Evolutionary conservation across 2,888 invertebrate species (phyloP), one percentile per base, ranked within the genome.

Genomic region (Chalcis sispes): DNA sequence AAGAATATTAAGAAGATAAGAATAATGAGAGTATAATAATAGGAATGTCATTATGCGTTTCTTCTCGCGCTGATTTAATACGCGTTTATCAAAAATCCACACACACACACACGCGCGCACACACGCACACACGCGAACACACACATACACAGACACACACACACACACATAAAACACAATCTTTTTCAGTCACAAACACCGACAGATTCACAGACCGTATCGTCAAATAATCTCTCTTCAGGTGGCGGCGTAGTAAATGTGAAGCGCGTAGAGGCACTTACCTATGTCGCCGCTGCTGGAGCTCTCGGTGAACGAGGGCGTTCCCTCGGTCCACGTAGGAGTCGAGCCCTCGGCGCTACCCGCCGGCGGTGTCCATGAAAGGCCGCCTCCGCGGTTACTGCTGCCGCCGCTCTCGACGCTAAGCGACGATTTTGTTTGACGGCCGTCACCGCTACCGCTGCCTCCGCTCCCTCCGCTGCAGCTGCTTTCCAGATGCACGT

Each of bases 311-410:
- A 97, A 98, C 88, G 97, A 97, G 77, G 98, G 98, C 82, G 98
- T 98, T 85, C 98, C 98, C 91, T 98, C 98, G 61, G 98, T 98
- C 96, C 98, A 98, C 54, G 98, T 98, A n/a, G 98, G 98, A 48
- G 98, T 98, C 7, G 95, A 95, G 50, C 96, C 96, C 89, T 96
- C 95, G 72, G 95, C 94, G 58, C 95, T 95, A 10, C 88, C 88
- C 61, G 95, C 93, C 1, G 95, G 95, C 27, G 95, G 95, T 20
- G 95, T 95, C 95, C 95, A 96, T 80, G 93, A 92, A 42, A 89
- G 81, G 32, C 83, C 92, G 86, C 90, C 90, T 25, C 91, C 90
- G 20, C 90, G 88, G 71, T 91, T 90, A 46, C 90, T 90, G 81
- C 91, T 91, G 78, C 91, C 90, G 52, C 92, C 91, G 52, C 92